Conservation (phyloP, 2,888 invertebrate genomes). For the Stratiomys singularior region DNA sequence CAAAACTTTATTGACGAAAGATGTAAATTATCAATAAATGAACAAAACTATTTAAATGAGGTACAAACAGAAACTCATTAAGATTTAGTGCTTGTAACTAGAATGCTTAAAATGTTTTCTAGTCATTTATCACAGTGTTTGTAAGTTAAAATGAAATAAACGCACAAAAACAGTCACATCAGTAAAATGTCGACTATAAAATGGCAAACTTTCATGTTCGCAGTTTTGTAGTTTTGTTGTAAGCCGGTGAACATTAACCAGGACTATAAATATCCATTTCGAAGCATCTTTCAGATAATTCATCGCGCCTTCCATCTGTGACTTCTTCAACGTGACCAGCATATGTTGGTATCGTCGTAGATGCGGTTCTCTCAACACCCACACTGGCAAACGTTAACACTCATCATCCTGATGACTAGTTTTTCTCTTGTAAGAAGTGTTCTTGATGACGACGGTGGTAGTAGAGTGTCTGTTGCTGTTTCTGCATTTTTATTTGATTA, state of each 20-base stretch:
- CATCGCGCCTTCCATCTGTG: constrained; percentile 19
- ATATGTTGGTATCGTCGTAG: background rate
- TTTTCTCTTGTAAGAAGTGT: constrained; percentile 23
- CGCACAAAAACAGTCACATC: background rate
- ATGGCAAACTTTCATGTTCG: constrained; percentile 29
- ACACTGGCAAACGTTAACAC: constrained; percentile 20
- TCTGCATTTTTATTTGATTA: background rate
- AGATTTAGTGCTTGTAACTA: constrained; percentile 6
- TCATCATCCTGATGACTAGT: constrained; percentile 33
- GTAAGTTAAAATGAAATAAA: background rate
- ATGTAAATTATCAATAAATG: too few species aligned
- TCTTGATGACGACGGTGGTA: background rate
- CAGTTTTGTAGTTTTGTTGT: constrained; percentile 40
- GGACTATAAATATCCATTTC: constrained; percentile 27
- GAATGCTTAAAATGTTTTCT: constrained; percentile 20
- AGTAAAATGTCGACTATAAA: constrained; percentile 24
- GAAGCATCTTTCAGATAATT: constrained; percentile 22
- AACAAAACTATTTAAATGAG: too few species aligned
- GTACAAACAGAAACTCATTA: background rate
- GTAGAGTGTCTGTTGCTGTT: background rate
- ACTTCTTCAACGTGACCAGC: background rate
- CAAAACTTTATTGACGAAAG: too few species aligned
- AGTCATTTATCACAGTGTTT: constrained; percentile 20
- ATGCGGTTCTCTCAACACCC: constrained; percentile 25
- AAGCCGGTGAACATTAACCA: constrained; percentile 7